Evolutionary conservation across 2,888 invertebrate species (phyloP), one percentile per base, ranked within the genome.

Genomic region (Abrostola tripartita): DNA sequence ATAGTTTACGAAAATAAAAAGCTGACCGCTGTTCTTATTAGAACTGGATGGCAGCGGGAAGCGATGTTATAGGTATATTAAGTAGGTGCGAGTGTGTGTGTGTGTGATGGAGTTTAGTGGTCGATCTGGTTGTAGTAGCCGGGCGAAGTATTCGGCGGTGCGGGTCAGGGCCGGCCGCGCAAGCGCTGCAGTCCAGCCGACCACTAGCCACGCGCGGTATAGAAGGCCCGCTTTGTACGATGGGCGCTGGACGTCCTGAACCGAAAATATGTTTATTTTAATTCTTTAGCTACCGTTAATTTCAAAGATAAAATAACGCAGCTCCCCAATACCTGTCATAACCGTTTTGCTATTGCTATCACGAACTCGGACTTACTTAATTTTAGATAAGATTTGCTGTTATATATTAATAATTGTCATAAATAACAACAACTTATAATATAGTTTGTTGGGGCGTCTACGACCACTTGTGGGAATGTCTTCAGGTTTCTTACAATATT

Each of bases 121-220:
- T 52, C 7, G 12, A 10, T 54, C 58, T 47, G 64, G 54, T 59
- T 10, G 51, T 51, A 67, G 60, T 54, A 47, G 49, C 52, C 53
- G n/a, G 4, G 42, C 38, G 11, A 41, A 70, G 61, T 54, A 40
- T 61, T 61, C 51, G 61, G 74, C 52, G 59, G 42, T 44, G 66
- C 61, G 78, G 74, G 78, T 77, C 74, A 63, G 55, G 77, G 74
- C 69, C 63, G 56, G 67, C 40, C 49, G 52, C 36, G 50, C n/a
- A n/a, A 24, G 24, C 24, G 24, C 47, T 58, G 74, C 65, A 52
- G 36, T 52, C 8, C 49, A 10, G 24, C 67, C 11, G 6, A 9
- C 24, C 35, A 11, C 11, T 6, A n/a, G 4, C 5, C 36, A 36
- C 6, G 10, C 49, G 35, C 11, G 11, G 35, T 5, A 5, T 9